Evolutionary conservation across 2,797 vertebrate species (phyloP), one percentile per base, ranked within the genome.

Genomic region (Vireo griseus): DNA sequence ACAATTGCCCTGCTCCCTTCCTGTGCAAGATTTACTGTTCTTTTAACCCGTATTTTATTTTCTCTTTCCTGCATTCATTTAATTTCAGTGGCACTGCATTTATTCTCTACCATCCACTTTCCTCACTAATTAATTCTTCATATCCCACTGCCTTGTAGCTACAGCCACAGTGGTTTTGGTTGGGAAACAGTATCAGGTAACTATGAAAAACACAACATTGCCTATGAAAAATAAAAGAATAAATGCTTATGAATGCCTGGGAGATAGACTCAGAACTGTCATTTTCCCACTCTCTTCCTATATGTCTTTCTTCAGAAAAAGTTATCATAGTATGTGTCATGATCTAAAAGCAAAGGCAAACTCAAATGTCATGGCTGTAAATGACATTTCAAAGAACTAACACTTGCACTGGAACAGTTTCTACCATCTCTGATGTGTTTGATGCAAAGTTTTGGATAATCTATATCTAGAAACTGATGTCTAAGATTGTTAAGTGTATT

Each of bases 321-420:
- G 28, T 79, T 94, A 63, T 48, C 26, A 58, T 52, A 57, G 26
- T 39, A 48, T 51, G 55, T 78, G 73, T 68, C 47, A 35, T 54
- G 48, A 87, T 92, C 68, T 54, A 63, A 61, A 68, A 95, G 54
- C 51, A 92, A 93, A 94, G 52, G 14, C 39, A 76, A 82, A 77
- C 33, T 58, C 16, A 74, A 63, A 89, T 57, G 13, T 52, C 57
- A 77, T 54, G 78, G 42, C 58, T 87, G 81, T 71, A 91, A 85
- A 80, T 85, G 42, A 85, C 48, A 89, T 85, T 93, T 93, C 71
- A 76, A 84, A 85, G 59, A 88, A 45, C 26, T 61, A 95, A 74
- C 61, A 57, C 50, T 69, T 57, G 21, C 52, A 28, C 55, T 57
- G 76, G 39, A 90, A 84, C 54, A 76, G 62, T 54, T 89, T 85